Conservation (phyloP, 2,113 vertebrate genomes). For the Fukomys damarensis region DNA sequence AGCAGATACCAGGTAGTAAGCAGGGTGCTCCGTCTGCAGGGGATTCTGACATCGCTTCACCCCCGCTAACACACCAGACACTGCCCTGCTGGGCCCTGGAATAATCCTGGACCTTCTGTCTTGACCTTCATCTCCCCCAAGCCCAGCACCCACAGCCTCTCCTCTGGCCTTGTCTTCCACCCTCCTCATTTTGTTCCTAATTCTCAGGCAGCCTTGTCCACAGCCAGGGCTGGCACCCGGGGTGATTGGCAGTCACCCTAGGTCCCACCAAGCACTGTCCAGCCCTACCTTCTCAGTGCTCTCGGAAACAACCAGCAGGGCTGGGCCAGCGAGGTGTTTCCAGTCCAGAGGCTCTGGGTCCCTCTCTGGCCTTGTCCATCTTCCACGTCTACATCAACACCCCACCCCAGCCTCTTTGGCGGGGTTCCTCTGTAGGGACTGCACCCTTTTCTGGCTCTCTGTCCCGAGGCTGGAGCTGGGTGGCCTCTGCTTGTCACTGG, state of each 20-base stretch:
- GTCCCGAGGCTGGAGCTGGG: not conserved
- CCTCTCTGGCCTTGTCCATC: not conserved
- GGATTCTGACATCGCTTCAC: not conserved
- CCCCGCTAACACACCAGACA: not conserved
- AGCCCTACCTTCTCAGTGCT: not conserved
- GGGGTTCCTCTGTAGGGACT: not conserved
- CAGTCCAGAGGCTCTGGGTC: rapidly evolving
- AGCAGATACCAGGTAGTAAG: not conserved
- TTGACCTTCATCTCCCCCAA: not conserved
- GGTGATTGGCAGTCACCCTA: not conserved
- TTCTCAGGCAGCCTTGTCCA: not conserved
- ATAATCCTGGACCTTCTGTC: not conserved
- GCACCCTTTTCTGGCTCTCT: not conserved
- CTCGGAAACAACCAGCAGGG: rapidly evolving
- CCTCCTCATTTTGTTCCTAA: not conserved
- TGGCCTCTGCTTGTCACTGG: not conserved
- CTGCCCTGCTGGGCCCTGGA: not conserved
- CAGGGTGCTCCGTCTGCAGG: not conserved
- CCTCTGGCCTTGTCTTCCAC: not conserved
- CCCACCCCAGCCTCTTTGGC: not conserved
- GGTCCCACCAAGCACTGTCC: not conserved
- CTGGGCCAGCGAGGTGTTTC: rapidly evolving
- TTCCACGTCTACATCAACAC: not conserved
- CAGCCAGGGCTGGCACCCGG: not conserved
- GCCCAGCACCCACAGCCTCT: rapidly evolving